These are phyloP conservation scores for Machimus atricapillus DNA, from an alignment of 2,888 invertebrate genomes.

Conservation along the genomic window DNA sequence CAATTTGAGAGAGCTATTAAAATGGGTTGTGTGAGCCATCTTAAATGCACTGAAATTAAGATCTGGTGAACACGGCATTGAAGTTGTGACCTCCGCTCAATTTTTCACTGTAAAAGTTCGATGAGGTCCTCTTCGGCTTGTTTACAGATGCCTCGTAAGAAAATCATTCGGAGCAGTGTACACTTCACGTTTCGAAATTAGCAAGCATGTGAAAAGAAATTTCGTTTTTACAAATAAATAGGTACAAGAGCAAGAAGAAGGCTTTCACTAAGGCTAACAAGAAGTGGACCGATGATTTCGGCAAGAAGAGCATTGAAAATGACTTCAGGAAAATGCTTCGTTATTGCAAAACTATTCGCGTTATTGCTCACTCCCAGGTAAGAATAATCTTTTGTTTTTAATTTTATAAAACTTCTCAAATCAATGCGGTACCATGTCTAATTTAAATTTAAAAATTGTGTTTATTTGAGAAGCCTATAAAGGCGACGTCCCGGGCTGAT, in stretches of 20 bases:
- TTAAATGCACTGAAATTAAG: slow-evolving; percentile 49
- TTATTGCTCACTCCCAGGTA: slow-evolving; percentile 98
- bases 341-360: slow-evolving; percentile 95
- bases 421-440: neutral
- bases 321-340: slow-evolving; percentile 98
- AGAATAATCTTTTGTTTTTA: slow-evolving; percentile 49
- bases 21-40: slow-evolving; percentile 60
- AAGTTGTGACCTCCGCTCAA: slow-evolving; percentile 71
- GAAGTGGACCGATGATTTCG: slow-evolving; percentile 98
- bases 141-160: neutral
- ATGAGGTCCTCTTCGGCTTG: slow-evolving; percentile 68
- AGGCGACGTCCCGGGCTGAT: slow-evolving; percentile 59
- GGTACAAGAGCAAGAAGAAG: slow-evolving; percentile 99
- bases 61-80: slow-evolving; percentile 58
- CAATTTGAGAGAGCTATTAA: slow-evolving; percentile 71
- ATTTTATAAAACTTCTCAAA: neutral
- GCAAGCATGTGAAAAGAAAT: slow-evolving; percentile 28
- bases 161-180: neutral
- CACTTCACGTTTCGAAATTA: neutral
- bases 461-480: neutral
- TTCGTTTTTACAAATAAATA: slow-evolving; percentile 60
- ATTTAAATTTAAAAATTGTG: neutral
- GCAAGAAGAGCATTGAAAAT: slow-evolving; percentile 95
- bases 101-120: slow-evolving; percentile 52
- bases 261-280: slow-evolving; percentile 98